Conservation (phyloP, 1,140 invertebrate genomes). For the Rhynchophorus ferrugineus region DNA sequence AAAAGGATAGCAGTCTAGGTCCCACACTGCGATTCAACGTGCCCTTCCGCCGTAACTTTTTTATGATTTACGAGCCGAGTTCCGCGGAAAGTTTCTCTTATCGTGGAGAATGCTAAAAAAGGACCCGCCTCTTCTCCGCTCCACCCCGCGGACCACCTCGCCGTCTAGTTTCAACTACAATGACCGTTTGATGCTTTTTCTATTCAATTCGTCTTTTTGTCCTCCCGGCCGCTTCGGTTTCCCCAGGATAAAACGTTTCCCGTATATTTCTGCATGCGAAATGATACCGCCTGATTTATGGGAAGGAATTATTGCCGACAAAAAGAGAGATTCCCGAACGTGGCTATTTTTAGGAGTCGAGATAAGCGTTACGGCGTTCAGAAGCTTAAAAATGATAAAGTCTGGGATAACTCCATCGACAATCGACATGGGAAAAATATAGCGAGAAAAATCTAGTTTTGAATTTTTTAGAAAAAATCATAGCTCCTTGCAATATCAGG, state of each 20-base stretch:
- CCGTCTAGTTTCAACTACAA: slow-evolving; percentile 25
- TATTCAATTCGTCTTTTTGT: slow-evolving; percentile 26
- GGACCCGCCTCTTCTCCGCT: too few species aligned
- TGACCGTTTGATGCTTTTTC: slow-evolving; percentile 26
- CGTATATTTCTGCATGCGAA: slow-evolving; percentile 22
- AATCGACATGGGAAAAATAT: neutral
- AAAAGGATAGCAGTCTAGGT: too few species aligned
- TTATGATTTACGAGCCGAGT: slow-evolving; percentile 22
- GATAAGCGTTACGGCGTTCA: neutral
- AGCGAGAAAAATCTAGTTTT: too few species aligned
- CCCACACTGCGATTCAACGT: slow-evolving; percentile 19
- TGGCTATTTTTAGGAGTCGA: neutral
- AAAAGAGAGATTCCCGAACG: slow-evolving; percentile 1
- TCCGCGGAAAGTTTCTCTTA: slow-evolving; percentile 25
- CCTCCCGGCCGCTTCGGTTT: too few species aligned
- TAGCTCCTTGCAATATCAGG: too few species aligned
- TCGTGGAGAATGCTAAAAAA: too few species aligned
- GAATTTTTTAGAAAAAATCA: too few species aligned
- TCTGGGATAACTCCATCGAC: neutral
- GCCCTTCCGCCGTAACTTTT: slow-evolving; percentile 22
- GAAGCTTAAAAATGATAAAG: neutral
- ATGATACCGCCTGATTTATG: slow-evolving; percentile 26
- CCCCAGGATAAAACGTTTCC: slow-evolving; percentile 6
- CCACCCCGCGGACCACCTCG: too few species aligned
- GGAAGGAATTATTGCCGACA: slow-evolving; percentile 16